Conservation (phyloP, 2,888 invertebrate species). For the Pseudeuparius sepicola region DNA sequence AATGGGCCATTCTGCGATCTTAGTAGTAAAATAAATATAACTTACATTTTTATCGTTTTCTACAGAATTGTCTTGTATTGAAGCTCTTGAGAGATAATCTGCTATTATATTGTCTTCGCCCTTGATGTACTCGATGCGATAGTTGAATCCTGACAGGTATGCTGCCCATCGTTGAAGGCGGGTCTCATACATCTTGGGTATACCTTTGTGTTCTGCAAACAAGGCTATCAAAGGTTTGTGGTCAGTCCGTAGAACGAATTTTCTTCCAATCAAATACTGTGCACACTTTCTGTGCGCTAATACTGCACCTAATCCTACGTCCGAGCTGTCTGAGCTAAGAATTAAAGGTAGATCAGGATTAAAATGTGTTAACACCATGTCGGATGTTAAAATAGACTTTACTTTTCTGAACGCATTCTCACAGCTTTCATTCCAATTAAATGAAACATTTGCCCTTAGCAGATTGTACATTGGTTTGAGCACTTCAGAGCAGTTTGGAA, state of each 20-base stretch:
- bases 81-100: constrained; percentile 15
- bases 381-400: constrained; percentile 11
- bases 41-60: constrained; percentile 5
- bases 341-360: constrained; percentile 14
- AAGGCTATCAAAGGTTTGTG: constrained; percentile 11
- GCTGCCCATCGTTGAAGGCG: constrained; percentile 28
- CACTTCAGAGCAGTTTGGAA: too few relatives aligned
- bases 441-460: constrained; percentile 14
- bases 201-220: constrained; percentile 23
- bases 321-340: constrained; percentile 13
- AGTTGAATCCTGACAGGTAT: constrained; percentile 16
- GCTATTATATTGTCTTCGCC: constrained; percentile 14
- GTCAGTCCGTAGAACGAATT: constrained; percentile 14
- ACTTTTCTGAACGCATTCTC: constrained; percentile 15
- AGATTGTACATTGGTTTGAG: constrained; percentile 16
- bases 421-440: constrained; percentile 15
- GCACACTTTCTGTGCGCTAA: too few relatives aligned
- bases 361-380: constrained; percentile 15
- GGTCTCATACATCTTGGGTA: constrained; percentile 28
- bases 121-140: constrained; percentile 15
- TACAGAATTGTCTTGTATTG: constrained; percentile 6
- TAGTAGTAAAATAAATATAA: constrained; percentile 14
- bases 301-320: constrained; percentile 12
- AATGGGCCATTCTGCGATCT: constrained; percentile 11
- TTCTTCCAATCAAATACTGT: too few relatives aligned